phyloP scores from a whole-genome alignment of 2,113 vertebrate species.

The Neolamprologus fasciatus region DNA sequence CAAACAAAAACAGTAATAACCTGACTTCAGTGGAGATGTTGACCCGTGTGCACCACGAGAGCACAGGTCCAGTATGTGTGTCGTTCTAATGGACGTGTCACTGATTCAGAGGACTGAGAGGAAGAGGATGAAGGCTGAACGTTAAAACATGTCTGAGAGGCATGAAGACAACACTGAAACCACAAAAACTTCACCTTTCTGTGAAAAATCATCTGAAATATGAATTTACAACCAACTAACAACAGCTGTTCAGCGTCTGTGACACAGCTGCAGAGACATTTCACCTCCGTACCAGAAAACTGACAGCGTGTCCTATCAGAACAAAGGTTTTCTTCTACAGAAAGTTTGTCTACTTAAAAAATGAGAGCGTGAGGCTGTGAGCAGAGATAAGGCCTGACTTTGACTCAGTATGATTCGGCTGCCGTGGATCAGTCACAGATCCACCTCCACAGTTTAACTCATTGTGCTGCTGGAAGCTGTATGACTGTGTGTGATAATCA shows the following conservation, averaged over 20 bases:
- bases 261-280: rapidly evolving
- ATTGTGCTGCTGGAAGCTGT: rapidly evolving
- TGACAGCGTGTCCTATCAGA: not conserved
- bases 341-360: rapidly evolving
- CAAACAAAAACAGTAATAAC: rapidly evolving
- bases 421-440: rapidly evolving
- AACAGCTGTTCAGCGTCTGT: rapidly evolving
- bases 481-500: rapidly evolving
- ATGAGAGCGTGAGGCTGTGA: rapidly evolving
- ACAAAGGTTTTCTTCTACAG: not conserved
- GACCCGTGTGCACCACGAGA: not conserved
- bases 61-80: rapidly evolving
- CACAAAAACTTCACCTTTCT: rapidly evolving
- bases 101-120: rapidly evolving
- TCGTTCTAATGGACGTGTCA: rapidly evolving
- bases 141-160: rapidly evolving
- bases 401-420: not conserved
- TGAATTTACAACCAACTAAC: not conserved
- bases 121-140: rapidly evolving
- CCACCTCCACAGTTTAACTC: not conserved
- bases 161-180: rapidly evolving
- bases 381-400: not conserved
- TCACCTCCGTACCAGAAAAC: not conserved
- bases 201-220: rapidly evolving
- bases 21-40: rapidly evolving